Evolutionary conservation across 2,113 vertebrate species (phyloP).

Genomic region (Prunella fulvescens): DNA sequence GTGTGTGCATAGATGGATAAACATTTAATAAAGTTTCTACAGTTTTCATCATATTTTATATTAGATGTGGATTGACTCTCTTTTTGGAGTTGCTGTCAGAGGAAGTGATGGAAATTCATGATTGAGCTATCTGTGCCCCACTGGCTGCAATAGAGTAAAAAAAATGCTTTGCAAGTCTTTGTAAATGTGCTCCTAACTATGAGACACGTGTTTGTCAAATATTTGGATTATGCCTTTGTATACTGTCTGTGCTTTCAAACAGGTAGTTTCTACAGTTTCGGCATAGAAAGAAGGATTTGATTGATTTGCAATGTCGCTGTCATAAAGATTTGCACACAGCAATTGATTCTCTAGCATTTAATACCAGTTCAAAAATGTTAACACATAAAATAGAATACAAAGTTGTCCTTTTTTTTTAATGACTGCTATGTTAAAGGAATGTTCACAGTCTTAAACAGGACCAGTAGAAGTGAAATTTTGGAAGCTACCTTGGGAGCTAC

Average conservation of each 20-base stretch:
- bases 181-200: background rate
- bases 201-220: slow-evolving; percentile 9
- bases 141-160: background rate
- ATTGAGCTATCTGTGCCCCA: background rate
- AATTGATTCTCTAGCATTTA: background rate
- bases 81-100: background rate
- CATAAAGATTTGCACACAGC: background rate
- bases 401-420: background rate
- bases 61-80: background rate
- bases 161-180: background rate
- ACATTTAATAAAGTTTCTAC: background rate
- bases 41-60: background rate
- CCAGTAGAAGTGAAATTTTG: slow-evolving; percentile 21
- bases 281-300: background rate
- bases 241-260: slow-evolving; percentile 7
- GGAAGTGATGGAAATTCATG: background rate
- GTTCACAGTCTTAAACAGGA: background rate
- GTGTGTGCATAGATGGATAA: background rate
- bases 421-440: background rate
- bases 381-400: background rate
- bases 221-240: slow-evolving; percentile 27
- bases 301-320: background rate
- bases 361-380: slow-evolving; percentile 6
- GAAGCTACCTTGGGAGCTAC: slow-evolving; percentile 9
- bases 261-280: slow-evolving; percentile 20